Evolutionary conservation across 2,113 vertebrate species (phyloP), one percentile per base, ranked within the genome.

Genomic region (Gorsachius goisagi): DNA sequence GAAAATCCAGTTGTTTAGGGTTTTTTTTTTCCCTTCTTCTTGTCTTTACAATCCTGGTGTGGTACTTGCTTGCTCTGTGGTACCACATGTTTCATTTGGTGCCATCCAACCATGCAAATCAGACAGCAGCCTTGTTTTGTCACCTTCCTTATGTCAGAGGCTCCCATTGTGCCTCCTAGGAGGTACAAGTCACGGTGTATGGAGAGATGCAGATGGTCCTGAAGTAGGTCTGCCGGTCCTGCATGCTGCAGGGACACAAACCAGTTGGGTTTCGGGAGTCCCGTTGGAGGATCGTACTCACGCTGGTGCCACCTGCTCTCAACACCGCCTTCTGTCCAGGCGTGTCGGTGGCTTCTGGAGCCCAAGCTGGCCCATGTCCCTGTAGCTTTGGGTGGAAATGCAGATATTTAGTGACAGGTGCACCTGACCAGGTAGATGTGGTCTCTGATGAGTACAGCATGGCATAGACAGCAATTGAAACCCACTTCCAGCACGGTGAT

Each of bases 1-100:
- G 85, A 94, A 93, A 95, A 90, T 88, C 88, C 63, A 78, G 68
- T 95, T 95, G 80, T 78, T 96, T 62, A 32, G 66, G 4, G 11
- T 59, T 72, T 63, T 55, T 68, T 62, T 47, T 47, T 78, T 60
- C 15, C 7, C 4, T 63, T 22, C 21, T 17, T 15, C 35, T 75
- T 89, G 76, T 79, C 89, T 68, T 60, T 84, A 45, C 49, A 75
- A 95, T 72, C 87, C 73, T 95, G 2, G 6, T 39, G 89, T 23
- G 23, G 33, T 58, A 83, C 45, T 79, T 33, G 12, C 79, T 92
- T 94, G 52, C 84, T 86, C 85, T 3, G 11, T 44, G 41, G 58
- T 68, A 21, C 60, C 9, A 17, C n/a, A 45, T 59, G 64, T 94
- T 96, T 92, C 80, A 69, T 80, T 85, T 95, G 64, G 55, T 83